A percentile compares a stretch with the other conserved stretches of the same genome.
Conservation (phyloP, 2,113 vertebrate species). For the Macquaria ambigua region DNA sequence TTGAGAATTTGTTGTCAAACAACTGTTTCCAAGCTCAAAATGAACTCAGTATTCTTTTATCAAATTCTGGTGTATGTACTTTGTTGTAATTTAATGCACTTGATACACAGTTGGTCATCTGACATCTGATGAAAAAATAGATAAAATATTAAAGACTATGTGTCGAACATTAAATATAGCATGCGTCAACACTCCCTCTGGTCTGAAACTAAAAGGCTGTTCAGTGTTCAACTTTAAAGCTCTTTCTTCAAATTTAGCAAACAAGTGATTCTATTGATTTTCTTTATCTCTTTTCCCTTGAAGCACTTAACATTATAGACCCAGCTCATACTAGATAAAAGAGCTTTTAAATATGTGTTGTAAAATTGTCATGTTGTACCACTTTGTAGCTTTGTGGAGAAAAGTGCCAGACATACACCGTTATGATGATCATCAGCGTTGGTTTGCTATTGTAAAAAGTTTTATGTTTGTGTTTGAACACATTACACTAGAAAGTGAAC, state of each 20-base stretch:
- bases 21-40: neutral
- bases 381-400: neutral
- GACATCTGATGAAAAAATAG: neutral
- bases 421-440: neutral
- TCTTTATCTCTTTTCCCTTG: neutral
- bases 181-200: neutral
- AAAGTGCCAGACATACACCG: neutral
- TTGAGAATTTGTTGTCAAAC: neutral
- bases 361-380: neutral
- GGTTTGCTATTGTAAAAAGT: neutral
- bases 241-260: neutral
- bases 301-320: neutral
- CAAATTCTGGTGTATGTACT: neutral
- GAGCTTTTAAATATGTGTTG: neutral
- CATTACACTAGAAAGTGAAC: neutral
- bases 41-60: neutral
- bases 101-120: neutral
- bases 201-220: neutral
- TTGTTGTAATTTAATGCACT: neutral
- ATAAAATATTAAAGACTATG: neutral
- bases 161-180: neutral
- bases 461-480: neutral
- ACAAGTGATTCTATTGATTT: neutral
- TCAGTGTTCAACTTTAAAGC: neutral
- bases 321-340: neutral